These are phyloP conservation scores for Mactra quadrangularis DNA, from an alignment of 1,140 invertebrate species.

Conservation along the genomic window DNA sequence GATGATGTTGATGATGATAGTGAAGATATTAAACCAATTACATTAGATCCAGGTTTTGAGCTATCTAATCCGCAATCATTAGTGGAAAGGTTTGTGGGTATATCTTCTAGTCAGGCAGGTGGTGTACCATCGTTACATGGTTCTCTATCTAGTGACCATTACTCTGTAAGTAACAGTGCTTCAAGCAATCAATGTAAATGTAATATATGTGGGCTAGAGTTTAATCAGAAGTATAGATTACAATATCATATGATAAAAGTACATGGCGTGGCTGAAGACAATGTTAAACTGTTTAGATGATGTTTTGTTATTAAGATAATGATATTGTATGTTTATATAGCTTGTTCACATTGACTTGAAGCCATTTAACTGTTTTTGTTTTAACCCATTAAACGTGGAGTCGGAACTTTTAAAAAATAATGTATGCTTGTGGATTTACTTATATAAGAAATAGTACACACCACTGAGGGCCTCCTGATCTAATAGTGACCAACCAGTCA, in stretches of 20 bases:
- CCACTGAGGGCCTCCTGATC: too few relatives aligned
- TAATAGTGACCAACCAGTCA: too few relatives aligned
- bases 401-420: too few relatives aligned
- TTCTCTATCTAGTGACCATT: neutral
- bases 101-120: neutral
- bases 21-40: neutral
- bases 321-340: too few relatives aligned
- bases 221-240: slow-evolving; percentile 54
- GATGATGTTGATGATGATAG: neutral
- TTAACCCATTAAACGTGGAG: too few relatives aligned
- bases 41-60: too few relatives aligned
- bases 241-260: slow-evolving; percentile 59
- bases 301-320: too few relatives aligned
- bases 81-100: neutral
- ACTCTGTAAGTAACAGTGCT: neutral
- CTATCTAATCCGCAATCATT: neutral
- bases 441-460: too few relatives aligned
- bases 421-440: too few relatives aligned
- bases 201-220: slow-evolving; percentile 57
- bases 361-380: too few relatives aligned
- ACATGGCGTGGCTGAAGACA: slow-evolving; percentile 16
- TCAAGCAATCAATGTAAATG: slow-evolving; percentile 13
- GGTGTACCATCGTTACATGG: neutral
- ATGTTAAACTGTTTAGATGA: slow-evolving; percentile 40
- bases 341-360: too few relatives aligned